A percentile compares a stretch with the other conserved stretches of the same genome.
phyloP scores from a whole-genome alignment of 2,113 vertebrate species.

The Grammatotria lemairii region DNA sequence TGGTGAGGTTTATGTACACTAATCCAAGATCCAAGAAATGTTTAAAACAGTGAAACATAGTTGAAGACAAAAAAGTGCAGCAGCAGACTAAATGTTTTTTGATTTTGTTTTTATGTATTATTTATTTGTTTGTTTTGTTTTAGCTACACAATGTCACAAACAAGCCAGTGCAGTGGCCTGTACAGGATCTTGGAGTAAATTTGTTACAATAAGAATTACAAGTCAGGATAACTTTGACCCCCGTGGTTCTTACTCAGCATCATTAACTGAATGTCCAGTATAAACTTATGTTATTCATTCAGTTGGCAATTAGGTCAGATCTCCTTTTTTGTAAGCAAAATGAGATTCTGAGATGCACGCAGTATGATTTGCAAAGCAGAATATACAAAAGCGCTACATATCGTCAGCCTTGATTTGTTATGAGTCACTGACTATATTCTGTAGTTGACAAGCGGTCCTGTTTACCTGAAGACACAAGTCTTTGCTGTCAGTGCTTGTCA shows the following conservation, averaged over 20 bases:
- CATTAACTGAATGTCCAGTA: neutral
- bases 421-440: constrained; percentile 17
- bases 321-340: neutral
- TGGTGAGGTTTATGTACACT: neutral
- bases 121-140: neutral
- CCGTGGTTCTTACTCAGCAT: neutral
- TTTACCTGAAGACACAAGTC: constrained; percentile 23
- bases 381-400: neutral
- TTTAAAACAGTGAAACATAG: neutral
- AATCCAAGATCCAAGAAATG: neutral
- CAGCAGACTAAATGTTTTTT: neutral
- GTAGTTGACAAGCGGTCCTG: neutral
- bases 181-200: neutral
- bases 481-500: constrained; percentile 30
- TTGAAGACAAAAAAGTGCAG: neutral
- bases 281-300: neutral
- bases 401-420: constrained; percentile 6
- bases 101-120: neutral
- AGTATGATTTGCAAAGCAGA: neutral
- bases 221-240: neutral
- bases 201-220: neutral
- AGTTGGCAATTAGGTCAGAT: neutral
- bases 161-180: neutral
- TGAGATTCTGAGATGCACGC: neutral
- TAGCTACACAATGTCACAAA: neutral